A percentile compares a stretch with the other conserved stretches of the same genome.
phyloP scores from a whole-genome alignment of 2,113 vertebrate genomes.

The Tetraodon nigroviridis region DNA sequence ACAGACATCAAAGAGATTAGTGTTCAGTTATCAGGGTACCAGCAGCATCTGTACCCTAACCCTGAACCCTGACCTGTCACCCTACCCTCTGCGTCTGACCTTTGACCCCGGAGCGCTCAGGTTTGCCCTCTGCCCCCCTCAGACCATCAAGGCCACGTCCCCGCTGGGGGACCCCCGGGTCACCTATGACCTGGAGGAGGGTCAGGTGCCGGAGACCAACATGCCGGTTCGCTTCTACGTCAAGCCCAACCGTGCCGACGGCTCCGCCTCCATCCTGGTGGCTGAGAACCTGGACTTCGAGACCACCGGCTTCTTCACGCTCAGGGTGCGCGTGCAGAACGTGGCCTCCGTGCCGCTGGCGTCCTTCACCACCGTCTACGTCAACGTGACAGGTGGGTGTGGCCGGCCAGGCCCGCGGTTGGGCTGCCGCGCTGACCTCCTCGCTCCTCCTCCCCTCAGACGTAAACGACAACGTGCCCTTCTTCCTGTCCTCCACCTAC shows the following conservation, averaged over 20 bases:
- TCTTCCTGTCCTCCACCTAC: conserved; percentile 84
- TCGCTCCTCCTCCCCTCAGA: conserved; percentile 66
- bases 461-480: conserved; percentile 89
- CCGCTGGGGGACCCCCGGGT: conserved; percentile 82
- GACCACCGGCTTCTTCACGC: conserved; percentile 77
- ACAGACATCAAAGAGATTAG: too few species aligned
- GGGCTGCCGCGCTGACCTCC: too few species aligned
- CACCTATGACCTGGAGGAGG: conserved; percentile 87
- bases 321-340: conserved; percentile 82
- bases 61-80: too few species aligned
- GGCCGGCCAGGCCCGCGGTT: too few species aligned
- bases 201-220: conserved; percentile 86
- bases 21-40: too few species aligned
- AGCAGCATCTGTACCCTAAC: too few species aligned
- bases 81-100: background rate
- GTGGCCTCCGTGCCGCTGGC: conserved; percentile 82
- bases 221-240: conserved; percentile 88
- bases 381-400: conserved; percentile 82
- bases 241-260: conserved; percentile 82
- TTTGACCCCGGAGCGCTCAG: background rate
- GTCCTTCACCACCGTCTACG: conserved; percentile 81
- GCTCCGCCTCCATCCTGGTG: conserved; percentile 84
- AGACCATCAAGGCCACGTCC: conserved; percentile 85
- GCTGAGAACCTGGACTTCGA: conserved; percentile 87
- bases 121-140: conserved; percentile 1